These are phyloP conservation scores for Lepidochrysops patricia DNA, from an alignment of 2,888 invertebrate species.

Conservation along the genomic window DNA sequence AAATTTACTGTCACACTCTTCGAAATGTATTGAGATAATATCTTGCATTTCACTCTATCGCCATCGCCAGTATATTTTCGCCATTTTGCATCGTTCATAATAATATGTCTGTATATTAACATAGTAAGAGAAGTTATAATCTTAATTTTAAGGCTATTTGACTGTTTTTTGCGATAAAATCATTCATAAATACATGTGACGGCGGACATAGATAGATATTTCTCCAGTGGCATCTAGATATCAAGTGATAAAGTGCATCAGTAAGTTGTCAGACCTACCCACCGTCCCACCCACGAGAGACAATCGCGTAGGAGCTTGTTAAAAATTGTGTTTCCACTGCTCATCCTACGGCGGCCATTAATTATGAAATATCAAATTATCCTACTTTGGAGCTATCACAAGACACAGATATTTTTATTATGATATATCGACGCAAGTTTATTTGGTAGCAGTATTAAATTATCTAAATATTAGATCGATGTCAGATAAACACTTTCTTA, in stretches of 20 bases:
- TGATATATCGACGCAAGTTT: conserved; percentile 49
- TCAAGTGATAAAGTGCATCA: not conserved
- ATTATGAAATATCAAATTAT: conserved; percentile 1
- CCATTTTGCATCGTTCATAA: too few relatives aligned
- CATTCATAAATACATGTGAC: too few relatives aligned
- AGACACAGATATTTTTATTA: conserved; percentile 27
- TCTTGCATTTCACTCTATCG: too few relatives aligned
- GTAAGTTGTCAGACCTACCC: not conserved
- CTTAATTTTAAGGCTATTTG: too few relatives aligned
- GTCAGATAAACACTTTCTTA: conserved; percentile 24
- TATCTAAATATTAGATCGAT: conserved; percentile 49
- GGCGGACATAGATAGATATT: not conserved
- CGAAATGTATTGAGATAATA: too few relatives aligned
- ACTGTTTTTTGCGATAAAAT: too few relatives aligned
- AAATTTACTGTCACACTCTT: too few relatives aligned
- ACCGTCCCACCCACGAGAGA: conserved; percentile 4
- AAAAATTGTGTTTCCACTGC: conserved; percentile 3
- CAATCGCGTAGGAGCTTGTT: conserved; percentile 5
- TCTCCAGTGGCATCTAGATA: not conserved
- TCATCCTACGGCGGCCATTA: conserved; percentile 1
- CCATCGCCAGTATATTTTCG: too few relatives aligned
- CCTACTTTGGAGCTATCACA: conserved; percentile 36
- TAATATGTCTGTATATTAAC: too few relatives aligned
- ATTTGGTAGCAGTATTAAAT: conserved; percentile 51
- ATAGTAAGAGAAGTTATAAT: too few relatives aligned